phyloP scores from a whole-genome alignment of 2,888 invertebrate genomes.

The Perdita meconis region DNA sequence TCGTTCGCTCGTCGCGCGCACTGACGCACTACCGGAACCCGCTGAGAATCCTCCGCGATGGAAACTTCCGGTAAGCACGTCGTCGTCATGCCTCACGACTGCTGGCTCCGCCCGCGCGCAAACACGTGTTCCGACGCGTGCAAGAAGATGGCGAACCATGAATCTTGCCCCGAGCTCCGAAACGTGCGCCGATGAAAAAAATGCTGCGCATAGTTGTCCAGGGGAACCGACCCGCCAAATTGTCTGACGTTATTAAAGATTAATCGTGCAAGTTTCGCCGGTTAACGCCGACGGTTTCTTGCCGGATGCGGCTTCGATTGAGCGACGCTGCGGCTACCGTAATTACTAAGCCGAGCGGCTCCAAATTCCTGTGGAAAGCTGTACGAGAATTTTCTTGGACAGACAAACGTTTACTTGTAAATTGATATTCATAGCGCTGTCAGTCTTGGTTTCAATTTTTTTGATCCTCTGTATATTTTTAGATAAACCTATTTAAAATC shows the following conservation, averaged over 20 bases:
- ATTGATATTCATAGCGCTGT: too few species aligned
- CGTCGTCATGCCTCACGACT: conserved; percentile 56
- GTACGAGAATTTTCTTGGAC: too few species aligned
- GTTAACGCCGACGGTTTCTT: conserved; percentile 9
- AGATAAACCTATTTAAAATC: too few species aligned
- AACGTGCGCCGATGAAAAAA: conserved; percentile 12
- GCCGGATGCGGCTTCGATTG: neutral
- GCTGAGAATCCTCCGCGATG: conserved; percentile 41
- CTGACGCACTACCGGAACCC: conserved; percentile 47
- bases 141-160: conserved; percentile 50
- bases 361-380: too few species aligned
- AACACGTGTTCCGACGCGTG: conserved; percentile 42
- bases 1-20: conserved; percentile 19
- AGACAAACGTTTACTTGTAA: too few species aligned
- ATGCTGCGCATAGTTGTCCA: conserved; percentile 41
- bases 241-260: conserved; percentile 5
- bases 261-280: conserved; percentile 31
- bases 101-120: conserved; percentile 55
- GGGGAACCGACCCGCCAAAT: conserved; percentile 12
- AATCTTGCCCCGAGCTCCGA: conserved; percentile 12
- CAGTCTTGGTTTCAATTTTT: too few species aligned
- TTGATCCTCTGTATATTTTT: too few species aligned
- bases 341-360: neutral
- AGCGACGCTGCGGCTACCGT: neutral
- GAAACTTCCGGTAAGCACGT: conserved; percentile 59